Percentiles rank a stretch among this genome's conserved stretches.
These are phyloP conservation scores for Amblyopsis hoosieri DNA, from an alignment of 2,797 vertebrate genomes.

Conservation along the genomic window DNA sequence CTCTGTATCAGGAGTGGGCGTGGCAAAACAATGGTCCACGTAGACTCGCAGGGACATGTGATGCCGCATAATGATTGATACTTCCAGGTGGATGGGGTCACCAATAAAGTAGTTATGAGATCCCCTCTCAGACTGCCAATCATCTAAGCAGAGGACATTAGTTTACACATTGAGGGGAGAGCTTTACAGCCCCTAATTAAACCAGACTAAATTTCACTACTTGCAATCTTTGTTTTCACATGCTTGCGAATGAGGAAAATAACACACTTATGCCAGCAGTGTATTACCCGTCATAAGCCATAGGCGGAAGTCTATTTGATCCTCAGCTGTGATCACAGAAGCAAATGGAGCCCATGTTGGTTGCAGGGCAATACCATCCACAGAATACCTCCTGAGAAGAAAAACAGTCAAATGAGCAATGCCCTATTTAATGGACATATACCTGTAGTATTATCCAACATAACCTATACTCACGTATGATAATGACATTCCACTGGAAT, in stretches of 20 bases:
- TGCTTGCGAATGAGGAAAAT: background rate
- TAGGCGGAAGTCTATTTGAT: conserved; percentile 64
- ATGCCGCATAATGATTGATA: conserved; percentile 43
- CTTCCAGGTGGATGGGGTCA: conserved; percentile 64
- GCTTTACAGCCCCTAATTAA: background rate
- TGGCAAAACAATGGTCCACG: conserved; percentile 71
- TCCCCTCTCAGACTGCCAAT: conserved; percentile 62
- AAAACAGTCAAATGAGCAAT: background rate
- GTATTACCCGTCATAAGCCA: conserved; percentile 68
- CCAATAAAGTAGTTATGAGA: conserved; percentile 64
- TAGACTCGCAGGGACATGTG: conserved; percentile 69
- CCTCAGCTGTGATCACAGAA: conserved; percentile 27
- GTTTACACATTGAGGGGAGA: background rate
- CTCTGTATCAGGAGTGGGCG: conserved; percentile 46
- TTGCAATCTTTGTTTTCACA: background rate
- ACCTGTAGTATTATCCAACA: too few species aligned
- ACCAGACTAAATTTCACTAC: background rate
- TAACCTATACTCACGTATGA: conserved; percentile 50
- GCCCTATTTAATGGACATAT: background rate
- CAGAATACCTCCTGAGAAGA: conserved; percentile 55
- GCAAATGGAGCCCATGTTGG: conserved; percentile 62
- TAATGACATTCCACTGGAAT: conserved; percentile 74
- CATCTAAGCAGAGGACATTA: conserved; percentile 39
- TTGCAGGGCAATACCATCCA: conserved; percentile 48
- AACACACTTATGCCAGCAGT: background rate